Conservation (phyloP, 35 echinoderm and acorn worm genomes). For the Ophioderma brevispina region DNA sequence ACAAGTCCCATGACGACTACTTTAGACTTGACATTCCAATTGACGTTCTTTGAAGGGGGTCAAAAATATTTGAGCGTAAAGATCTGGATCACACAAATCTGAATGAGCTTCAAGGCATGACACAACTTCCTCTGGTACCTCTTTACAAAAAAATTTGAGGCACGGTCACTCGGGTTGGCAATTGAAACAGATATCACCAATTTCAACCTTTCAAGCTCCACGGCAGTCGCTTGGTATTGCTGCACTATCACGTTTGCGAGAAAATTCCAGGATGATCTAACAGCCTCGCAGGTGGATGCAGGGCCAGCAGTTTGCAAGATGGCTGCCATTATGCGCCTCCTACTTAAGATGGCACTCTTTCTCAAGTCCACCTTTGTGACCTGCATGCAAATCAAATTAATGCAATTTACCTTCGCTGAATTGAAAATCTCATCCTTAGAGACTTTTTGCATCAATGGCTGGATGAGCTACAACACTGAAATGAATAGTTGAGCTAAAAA, state of each 20-base stretch:
- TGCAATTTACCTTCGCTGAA: not conserved
- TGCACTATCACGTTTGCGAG: not conserved
- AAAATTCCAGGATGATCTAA: not conserved
- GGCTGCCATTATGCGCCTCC: not conserved
- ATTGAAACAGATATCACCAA: not conserved
- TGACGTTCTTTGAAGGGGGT: not conserved
- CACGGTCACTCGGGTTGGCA: not conserved
- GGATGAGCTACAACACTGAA: too few relatives aligned
- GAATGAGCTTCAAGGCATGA: not conserved
- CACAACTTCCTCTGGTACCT: not conserved
- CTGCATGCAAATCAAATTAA: not conserved
- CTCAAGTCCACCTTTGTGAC: not conserved
- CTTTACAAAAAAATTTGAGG: not conserved
- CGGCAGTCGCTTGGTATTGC: not conserved
- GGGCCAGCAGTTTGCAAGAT: not conserved
- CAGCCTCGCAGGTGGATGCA: not conserved
- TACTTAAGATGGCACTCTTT: not conserved
- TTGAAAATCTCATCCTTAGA: too few relatives aligned
- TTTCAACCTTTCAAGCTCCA: not conserved
- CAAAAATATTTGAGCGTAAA: not conserved
- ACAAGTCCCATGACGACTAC: not conserved
- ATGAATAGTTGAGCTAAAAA: too few relatives aligned
- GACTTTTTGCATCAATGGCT: too few relatives aligned
- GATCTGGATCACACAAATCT: not conserved
- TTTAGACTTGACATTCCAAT: not conserved